Percentiles rank a stretch among this genome's conserved stretches.
These are phyloP conservation scores for Parauchenoglanis punctatus DNA, from an alignment of 2,797 vertebrate genomes.

Conservation along the genomic window DNA sequence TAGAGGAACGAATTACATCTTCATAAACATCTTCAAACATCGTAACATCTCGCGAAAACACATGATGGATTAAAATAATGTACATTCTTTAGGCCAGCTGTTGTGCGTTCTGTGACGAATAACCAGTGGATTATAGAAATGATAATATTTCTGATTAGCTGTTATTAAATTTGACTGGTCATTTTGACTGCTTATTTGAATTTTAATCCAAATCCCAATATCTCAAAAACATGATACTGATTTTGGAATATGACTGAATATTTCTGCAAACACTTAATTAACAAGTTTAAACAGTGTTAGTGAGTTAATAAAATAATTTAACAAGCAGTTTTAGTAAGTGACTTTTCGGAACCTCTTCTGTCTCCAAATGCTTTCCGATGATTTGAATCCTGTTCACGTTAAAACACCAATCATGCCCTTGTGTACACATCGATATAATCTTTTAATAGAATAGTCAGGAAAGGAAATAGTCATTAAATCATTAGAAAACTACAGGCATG, in stretches of 20 bases:
- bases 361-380: neutral
- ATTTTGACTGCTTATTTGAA: neutral
- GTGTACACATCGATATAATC: neutral
- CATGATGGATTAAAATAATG: neutral
- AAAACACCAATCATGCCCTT: neutral
- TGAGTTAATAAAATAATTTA: too few species aligned
- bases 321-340: too few species aligned
- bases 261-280: neutral
- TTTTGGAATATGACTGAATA: too few species aligned
- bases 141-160: neutral
- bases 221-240: too few species aligned
- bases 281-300: neutral
- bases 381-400: neutral
- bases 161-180: neutral
- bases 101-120: neutral
- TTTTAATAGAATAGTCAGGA: neutral
- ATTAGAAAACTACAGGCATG: too few species aligned
- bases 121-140: neutral
- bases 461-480: neutral
- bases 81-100: too few species aligned
- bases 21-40: too few species aligned
- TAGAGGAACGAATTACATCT: neutral
- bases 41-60: too few species aligned
- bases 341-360: neutral
- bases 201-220: neutral